Conservation (phyloP, 2,888 invertebrate species). For the Esperia sulphurella region DNA sequence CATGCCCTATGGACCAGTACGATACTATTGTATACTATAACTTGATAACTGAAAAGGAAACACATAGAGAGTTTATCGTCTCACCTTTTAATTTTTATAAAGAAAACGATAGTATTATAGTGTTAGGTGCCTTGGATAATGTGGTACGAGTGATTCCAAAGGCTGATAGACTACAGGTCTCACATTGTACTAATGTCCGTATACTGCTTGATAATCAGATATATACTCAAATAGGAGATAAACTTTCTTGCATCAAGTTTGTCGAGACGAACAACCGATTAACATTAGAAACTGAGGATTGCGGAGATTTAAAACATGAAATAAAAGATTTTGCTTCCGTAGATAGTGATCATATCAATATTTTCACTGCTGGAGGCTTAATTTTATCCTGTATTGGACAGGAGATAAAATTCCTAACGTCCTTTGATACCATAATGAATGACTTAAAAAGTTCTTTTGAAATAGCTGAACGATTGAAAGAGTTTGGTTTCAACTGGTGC, state of each 20-base stretch:
- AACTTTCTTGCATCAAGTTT: background rate
- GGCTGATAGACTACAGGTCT: background rate
- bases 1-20: background rate
- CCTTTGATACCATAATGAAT: background rate
- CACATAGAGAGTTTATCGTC: background rate
- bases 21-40: background rate
- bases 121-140: background rate
- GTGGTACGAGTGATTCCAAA: background rate
- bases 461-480: too few relatives aligned
- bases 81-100: too few relatives aligned
- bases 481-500: too few relatives aligned
- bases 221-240: background rate
- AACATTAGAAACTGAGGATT: background rate
- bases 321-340: background rate
- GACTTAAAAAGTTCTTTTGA: background rate
- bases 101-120: background rate
- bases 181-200: background rate
- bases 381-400: too few relatives aligned
- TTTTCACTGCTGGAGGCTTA: background rate
- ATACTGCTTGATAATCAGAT: background rate
- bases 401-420: too few relatives aligned
- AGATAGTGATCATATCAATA: background rate
- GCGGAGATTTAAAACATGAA: background rate
- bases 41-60: background rate
- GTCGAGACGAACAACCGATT: too few relatives aligned